Evolutionary conservation across 2,888 invertebrate species (phyloP).

Genomic region (Drosophila picticornis): DNA sequence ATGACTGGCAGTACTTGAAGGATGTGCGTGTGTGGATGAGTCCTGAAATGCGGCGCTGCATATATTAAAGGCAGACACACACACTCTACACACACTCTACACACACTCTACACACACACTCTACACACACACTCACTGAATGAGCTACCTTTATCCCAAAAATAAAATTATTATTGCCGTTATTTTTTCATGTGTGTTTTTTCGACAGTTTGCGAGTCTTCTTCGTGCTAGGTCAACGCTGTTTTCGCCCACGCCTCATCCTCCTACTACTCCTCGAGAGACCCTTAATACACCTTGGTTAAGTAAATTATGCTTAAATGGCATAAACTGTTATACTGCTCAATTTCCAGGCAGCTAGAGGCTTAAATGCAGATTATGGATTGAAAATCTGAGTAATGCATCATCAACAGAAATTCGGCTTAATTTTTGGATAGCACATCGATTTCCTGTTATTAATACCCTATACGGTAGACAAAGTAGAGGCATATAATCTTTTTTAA

Average conservation of each 20-base stretch:
- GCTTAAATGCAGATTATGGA: slow-evolving; percentile 18
- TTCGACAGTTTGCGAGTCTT: slow-evolving; percentile 38
- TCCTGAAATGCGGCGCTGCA: slow-evolving; percentile 68
- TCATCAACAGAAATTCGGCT: slow-evolving; percentile 69
- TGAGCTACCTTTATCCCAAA: slow-evolving; percentile 57
- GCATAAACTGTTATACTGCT: slow-evolving; percentile 54
- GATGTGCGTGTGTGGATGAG: slow-evolving; percentile 35
- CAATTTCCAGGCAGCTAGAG: slow-evolving; percentile 25
- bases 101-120: slow-evolving; percentile 14
- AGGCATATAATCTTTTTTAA: neutral
- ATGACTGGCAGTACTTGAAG: slow-evolving; percentile 23
- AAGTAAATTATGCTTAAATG: slow-evolving; percentile 73
- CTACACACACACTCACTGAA: slow-evolving; percentile 6
- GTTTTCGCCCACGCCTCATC: neutral
- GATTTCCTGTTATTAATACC: slow-evolving; percentile 25
- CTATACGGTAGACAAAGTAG: slow-evolving; percentile 1
- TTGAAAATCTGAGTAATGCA: slow-evolving; percentile 47
- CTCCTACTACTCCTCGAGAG: neutral
- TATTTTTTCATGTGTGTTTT: slow-evolving; percentile 66
- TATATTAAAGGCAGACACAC: slow-evolving; percentile 60
- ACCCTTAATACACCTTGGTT: slow-evolving; percentile 33
- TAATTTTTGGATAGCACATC: slow-evolving; percentile 41
- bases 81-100: slow-evolving; percentile 2
- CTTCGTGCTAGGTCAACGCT: slow-evolving; percentile 20
- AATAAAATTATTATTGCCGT: slow-evolving; percentile 61